A percentile compares a stretch with the other conserved stretches of the same genome.
These are phyloP conservation scores for Bombus confusus DNA, from an alignment of 1,140 invertebrate genomes.

Conservation along the genomic window DNA sequence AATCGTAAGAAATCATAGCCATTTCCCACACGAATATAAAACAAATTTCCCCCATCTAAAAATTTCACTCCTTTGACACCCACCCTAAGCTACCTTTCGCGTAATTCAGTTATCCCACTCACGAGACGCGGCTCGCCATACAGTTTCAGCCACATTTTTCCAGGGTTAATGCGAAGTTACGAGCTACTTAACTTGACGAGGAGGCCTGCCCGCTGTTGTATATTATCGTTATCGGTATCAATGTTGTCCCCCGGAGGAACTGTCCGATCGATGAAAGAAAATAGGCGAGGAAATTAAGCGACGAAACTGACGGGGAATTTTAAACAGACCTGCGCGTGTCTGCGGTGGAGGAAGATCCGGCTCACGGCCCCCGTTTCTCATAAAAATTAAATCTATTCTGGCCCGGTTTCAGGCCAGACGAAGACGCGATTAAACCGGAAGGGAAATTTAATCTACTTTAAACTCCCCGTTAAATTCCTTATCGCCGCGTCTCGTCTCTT, in stretches of 20 bases:
- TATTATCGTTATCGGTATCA: constrained; percentile 12
- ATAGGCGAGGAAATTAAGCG: constrained; percentile 11
- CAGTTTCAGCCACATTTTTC: not conserved
- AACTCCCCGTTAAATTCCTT: constrained; percentile 6
- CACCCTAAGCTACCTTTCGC: not conserved
- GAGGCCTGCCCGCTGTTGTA: not conserved
- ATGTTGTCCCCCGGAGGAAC: not conserved
- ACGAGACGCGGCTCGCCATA: not conserved
- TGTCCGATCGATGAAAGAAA: constrained; percentile 17
- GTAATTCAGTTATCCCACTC: not conserved
- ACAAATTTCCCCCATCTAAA: not conserved
- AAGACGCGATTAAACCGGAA: constrained; percentile 32
- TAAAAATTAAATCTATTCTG: constrained; percentile 40
- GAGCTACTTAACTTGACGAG: not conserved
- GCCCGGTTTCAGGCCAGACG: too few species aligned
- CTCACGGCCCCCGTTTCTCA: not conserved
- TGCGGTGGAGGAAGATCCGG: not conserved
- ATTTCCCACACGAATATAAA: too few species aligned
- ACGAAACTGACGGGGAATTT: not conserved
- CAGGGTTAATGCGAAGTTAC: not conserved
- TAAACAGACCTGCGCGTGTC: constrained; percentile 5
- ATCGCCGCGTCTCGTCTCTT: not conserved
- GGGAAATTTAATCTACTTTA: constrained; percentile 49
- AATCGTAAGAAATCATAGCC: not conserved
- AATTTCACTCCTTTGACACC: not conserved